Base-by-base conservation (phyloP, 1,140 invertebrate species). In the Sogatella furcifera region DNA sequence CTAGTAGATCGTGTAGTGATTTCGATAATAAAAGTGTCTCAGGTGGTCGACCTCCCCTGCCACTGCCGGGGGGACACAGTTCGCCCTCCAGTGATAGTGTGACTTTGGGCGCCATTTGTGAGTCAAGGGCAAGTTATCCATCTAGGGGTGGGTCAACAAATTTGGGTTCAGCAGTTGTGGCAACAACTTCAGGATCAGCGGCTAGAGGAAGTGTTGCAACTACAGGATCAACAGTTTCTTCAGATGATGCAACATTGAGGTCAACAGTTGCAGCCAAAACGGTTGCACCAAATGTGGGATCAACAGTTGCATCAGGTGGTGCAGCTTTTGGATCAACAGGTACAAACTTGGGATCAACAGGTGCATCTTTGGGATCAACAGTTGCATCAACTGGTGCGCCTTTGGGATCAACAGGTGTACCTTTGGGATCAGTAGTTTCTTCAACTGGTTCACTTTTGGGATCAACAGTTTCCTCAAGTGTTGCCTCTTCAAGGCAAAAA, bases 31-130 rank as follows among this genome's bases (percentile, higher is more conserved):
- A 62, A 31, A 62, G 42, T 14, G 58, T 54, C 43, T n/a, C 38
- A 21, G 22, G 46, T 53, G 22, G 46, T 53, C 61, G 31, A 19
- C 61, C 19, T 57, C 61, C 31, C 15, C 34, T 38, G 13, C 38
- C 13, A 17, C 42, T 56, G 52, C 43, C 55, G 6, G 34, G 34
- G 2, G 34, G 34, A 4, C 42, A 43, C 52, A 63, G 38, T 49
- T 55, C 57, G 22, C 49, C 57, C 22, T 59, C 57, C n/a, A 63
- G 62, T 59, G 62, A 63, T 49, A 63, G 62, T 63, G 57, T 56
- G 22, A 63, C 57, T 59, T 17, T 56, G 28, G n/a, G 28, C 21
- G 46, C 54, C 34, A 53, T 59, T 14, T 59, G 61, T 55, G 46
- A 38, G 52, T 41, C 38, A 5, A 22, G 19, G 31, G 56, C 44